Conservation (phyloP, 2,797 vertebrate genomes). For the Ceyx erithaca region DNA sequence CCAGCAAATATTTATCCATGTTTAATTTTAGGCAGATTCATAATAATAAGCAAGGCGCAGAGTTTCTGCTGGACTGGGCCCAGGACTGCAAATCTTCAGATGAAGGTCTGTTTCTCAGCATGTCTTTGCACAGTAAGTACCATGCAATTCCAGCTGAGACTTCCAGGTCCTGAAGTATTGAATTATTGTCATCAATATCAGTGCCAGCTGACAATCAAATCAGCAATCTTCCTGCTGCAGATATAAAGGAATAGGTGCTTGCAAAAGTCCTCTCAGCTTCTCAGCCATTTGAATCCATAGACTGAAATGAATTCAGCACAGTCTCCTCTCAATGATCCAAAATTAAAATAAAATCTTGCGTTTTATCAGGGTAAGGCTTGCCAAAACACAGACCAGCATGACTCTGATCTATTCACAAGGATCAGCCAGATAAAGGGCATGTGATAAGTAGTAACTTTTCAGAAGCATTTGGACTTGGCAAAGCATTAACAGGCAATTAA, state of each 20-base stretch:
- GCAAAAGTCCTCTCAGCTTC: neutral
- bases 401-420: neutral
- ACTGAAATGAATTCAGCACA: neutral
- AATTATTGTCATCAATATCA: neutral
- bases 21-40: neutral
- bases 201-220: neutral
- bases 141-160: neutral
- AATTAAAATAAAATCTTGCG: neutral
- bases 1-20: neutral
- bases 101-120: neutral
- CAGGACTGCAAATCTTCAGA: neutral
- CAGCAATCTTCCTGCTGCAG: neutral
- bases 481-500: neutral
- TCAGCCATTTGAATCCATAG: neutral
- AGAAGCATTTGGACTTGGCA: neutral
- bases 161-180: neutral
- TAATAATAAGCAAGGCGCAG: neutral
- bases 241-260: neutral
- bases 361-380: neutral
- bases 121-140: neutral
- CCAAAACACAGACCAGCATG: constrained; percentile 9
- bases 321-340: neutral
- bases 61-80: neutral
- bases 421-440: neutral
- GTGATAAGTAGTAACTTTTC: neutral